Percentiles rank a stretch among this genome's conserved stretches.
Evolutionary conservation across 2,113 vertebrate species (phyloP).

Genomic region (Ibidorhyncha struthersii): DNA sequence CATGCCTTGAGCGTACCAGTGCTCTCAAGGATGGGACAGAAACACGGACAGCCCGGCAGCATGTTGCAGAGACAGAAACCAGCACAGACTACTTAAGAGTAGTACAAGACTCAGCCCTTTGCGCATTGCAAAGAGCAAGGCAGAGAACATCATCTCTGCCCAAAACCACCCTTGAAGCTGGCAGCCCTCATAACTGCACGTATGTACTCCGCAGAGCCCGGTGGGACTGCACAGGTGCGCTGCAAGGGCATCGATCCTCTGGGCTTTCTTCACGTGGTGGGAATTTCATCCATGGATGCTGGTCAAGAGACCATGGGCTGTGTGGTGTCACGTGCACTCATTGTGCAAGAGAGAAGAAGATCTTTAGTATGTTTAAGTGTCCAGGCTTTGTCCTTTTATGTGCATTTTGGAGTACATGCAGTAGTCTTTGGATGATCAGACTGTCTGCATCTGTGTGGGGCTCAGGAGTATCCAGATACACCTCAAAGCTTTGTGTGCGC

Average conservation of each 20-base stretch:
- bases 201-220: background rate
- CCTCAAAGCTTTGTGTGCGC: background rate
- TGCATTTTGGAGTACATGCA: background rate
- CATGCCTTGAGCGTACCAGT: background rate
- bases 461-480: background rate
- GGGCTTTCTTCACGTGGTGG: background rate
- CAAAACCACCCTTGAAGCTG: background rate
- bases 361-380: background rate
- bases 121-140: background rate
- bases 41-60: background rate
- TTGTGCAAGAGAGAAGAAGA: background rate
- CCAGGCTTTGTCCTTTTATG: background rate
- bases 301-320: background rate
- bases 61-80: background rate
- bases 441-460: background rate
- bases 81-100: background rate
- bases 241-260: background rate
- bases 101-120: background rate
- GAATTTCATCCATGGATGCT: background rate
- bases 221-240: background rate
- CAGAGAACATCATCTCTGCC: background rate
- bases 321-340: rapidly evolving
- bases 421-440: background rate
- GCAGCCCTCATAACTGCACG: rapidly evolving
- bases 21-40: background rate